Evolutionary conservation across 2,797 vertebrate species (phyloP), one percentile per base, ranked within the genome.

Genomic region (Enteromius treurensis): DNA sequence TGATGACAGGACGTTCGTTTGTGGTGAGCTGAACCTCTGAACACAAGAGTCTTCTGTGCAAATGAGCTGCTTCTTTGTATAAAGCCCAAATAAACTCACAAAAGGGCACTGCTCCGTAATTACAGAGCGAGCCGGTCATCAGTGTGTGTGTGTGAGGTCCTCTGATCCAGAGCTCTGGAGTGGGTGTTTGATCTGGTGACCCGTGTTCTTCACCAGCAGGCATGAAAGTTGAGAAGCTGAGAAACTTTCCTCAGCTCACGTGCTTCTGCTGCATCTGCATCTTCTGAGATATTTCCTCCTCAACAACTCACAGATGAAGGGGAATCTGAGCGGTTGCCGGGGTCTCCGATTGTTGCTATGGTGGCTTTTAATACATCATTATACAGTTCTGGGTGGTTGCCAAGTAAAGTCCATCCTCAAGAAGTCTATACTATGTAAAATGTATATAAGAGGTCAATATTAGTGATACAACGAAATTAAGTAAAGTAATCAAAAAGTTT

Each of bases 91-190:
- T 23, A 23, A 58, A 23, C 11, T 68, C 34, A 21, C 15, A 19
- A 51, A 75, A 40, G 9, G 40, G 65, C 4, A 0, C 19, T n/a
- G 40, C 86, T 79, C 68, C 53, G 87, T 92, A 93, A 93, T 93
- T 92, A 92, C 88, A 79, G 84, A 83, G 82, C 89, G 84, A 85
- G 81, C 90, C 85, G 90, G 86, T 76, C 19, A 29, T 88, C 87
- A 82, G 75, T 90, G 79, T 64, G 1, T 90, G 13, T 87, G 84
- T 84, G 73, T 89, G 42, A 29, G 23, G 23, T 60, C 51, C 70
- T 85, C 70, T 68, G 76, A 70, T 85, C 70, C 84, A 64, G 71
- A 87, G 79, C 80, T 49, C 65, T 74, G 49, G 81, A 86, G 75
- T 80, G 53, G 69, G 79, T 53, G 67, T 79, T 23, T 62, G 79